Base-by-base conservation (phyloP, 2,888 invertebrate species). In the Lottia scabra region DNA sequence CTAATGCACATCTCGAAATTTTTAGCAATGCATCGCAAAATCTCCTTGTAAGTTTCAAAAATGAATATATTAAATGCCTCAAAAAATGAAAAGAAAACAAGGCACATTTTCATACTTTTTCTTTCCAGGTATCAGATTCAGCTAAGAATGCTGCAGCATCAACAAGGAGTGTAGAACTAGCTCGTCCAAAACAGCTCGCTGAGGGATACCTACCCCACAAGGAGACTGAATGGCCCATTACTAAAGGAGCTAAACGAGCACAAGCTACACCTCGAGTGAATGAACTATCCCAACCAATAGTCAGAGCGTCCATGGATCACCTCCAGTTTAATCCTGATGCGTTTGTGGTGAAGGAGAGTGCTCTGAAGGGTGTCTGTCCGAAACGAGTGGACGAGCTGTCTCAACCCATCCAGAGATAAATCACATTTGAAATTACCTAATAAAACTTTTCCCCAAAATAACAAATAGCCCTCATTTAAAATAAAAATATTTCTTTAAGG, bases 251-350 rank as follows among this genome's bases (percentile, higher is more conserved):
- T 8, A 83, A 80, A 66, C 76, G 82, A 12, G 84, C 85, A 8
- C 73, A 71, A 12, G 75, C 82, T 10, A 76, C 81, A 16, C 76
- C 76, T 0, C 74, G 86, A 6, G 63, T 85, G 6, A 78, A 78
- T 30, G 84, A 85, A 71, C 78, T 86, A 65, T 73, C 83, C 16
- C 74, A 73, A 46, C 87, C 88, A 67, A 80, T 86, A 62, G 79
- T 84, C 10, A 72, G 87, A 27, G 85, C 83, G 44, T 81, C 85
- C n/a, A 87, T 87, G 87, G 87, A 87, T 76, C 83, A 85, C 72
- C 82, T 88, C 72, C 87, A 87, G 80, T 88, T 86, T 72, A 85
- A 87, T 75, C 86, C 87, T 43, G 84, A 86, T 46, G 87, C 87
- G 27, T 88, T 88, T 76, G 19, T 82, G 26, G 87, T 88, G 5